These are phyloP conservation scores for Cryptoprocta ferox DNA, from an alignment of 2,797 vertebrate genomes.

Conservation along the genomic window DNA sequence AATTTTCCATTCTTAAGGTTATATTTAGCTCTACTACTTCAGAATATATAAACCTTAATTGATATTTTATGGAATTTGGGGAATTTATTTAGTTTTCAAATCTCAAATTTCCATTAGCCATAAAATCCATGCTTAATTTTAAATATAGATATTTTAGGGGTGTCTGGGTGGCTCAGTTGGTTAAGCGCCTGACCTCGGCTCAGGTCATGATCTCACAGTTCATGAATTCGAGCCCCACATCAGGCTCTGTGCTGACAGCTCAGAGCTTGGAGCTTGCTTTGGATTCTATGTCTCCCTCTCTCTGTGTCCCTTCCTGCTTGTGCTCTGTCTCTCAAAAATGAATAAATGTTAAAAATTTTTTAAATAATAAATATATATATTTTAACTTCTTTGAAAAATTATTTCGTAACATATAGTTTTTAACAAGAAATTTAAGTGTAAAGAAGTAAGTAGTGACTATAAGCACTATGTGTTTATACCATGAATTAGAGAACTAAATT, in stretches of 20 bases:
- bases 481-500: background rate
- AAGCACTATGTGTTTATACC: background rate
- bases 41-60: background rate
- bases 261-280: too few species aligned
- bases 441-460: background rate
- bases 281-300: too few species aligned
- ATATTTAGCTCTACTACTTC: background rate
- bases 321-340: too few species aligned
- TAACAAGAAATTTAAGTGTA: background rate
- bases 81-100: background rate
- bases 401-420: background rate
- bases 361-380: background rate
- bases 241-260: too few species aligned
- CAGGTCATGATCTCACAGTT: too few species aligned
- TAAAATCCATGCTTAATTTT: background rate
- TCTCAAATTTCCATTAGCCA: background rate
- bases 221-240: accelerated
- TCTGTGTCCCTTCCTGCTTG: too few species aligned
- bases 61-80: background rate
- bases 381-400: background rate
- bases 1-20: conserved; percentile 20
- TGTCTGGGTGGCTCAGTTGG: too few species aligned
- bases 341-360: too few species aligned
- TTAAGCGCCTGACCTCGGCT: too few species aligned
- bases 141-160: background rate